Evolutionary conservation across 2,797 vertebrate genomes (phyloP), one percentile per base, ranked within the genome.

Genomic region (Botia almorhae): DNA sequence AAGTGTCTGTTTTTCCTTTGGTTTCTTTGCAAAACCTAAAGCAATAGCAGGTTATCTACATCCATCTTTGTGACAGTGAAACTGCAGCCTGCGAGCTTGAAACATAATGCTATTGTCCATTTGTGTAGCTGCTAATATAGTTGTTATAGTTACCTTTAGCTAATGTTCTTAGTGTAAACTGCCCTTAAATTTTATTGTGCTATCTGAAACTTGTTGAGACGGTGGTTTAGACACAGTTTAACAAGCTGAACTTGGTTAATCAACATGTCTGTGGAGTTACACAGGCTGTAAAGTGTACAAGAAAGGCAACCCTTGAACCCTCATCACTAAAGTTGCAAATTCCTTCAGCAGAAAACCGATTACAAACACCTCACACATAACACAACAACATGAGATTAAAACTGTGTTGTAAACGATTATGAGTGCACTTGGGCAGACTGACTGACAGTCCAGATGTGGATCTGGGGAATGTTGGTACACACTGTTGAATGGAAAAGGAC

Each of bases 291-390:
- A 80, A 73, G 19, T 0, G 14, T 36, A 17, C 19, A 33, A 74
- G 26, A 39, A 2, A 17, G 23, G 53, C 68, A 80, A 76, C 69
- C 79, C 75, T 79, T 84, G 84, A 76, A 46, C 26, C 76, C 46
- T 56, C 17, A 69, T 21, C 58, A 12, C 36, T 17, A 7, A 55
- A 7, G 2, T 7, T 56, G 8, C 81, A 74, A 1, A 63, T 79
- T 72, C 36, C 58, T 56, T 74, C 19, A 2, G 19, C 53, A 72
- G 33, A 33, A 4, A n/a, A n/a, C n/a, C n/a, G 33, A 33, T 33
- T 33, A 33, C 33, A 33, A 33, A 33, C 6, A 2, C 16, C 14
- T 21, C 19, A 43, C n/a, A 56, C 29, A 26, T 43, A 14, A 4
- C 64, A 69, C 36, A 69, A 67, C 50, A 61, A 48, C 67, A 50